phyloP scores from a whole-genome alignment of 2,888 invertebrate species.

The Ormyrus labotus region DNA sequence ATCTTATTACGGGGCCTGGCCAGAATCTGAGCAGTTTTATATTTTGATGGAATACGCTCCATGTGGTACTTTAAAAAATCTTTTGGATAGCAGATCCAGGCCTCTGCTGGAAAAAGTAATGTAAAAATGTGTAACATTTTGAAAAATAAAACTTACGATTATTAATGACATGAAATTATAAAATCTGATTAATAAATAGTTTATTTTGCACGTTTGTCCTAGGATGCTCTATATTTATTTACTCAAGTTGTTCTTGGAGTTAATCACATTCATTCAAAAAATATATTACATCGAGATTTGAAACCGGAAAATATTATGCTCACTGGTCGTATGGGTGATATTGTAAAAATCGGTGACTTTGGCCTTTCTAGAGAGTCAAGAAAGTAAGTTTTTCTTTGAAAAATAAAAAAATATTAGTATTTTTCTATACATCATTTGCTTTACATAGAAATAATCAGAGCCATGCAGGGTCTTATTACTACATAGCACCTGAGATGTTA shows the following conservation, averaged over 20 bases:
- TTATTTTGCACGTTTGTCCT: constrained; percentile 15
- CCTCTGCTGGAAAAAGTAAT: constrained; percentile 68
- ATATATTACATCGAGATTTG: constrained; percentile 89
- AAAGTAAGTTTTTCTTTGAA: constrained; percentile 60
- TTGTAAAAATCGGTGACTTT: constrained; percentile 90
- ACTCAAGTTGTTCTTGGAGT: constrained; percentile 82
- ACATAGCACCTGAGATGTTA: constrained; percentile 90
- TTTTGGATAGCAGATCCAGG: constrained; percentile 77
- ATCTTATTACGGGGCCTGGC: constrained; percentile 70
- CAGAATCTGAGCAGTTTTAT: constrained; percentile 66
- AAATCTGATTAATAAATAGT: constrained; percentile 8
- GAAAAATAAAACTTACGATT: too few relatives aligned
- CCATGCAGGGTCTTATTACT: constrained; percentile 77
- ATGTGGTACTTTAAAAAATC: constrained; percentile 86
- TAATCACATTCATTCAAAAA: constrained; percentile 86
- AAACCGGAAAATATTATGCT: constrained; percentile 91
- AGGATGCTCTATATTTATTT: constrained; percentile 69
- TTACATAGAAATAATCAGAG: constrained; percentile 49
- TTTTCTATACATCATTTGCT: background rate
- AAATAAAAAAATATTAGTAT: too few relatives aligned
- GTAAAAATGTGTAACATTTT: background rate
- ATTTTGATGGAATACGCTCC: constrained; percentile 94
- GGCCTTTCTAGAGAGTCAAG: constrained; percentile 85
- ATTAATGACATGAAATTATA: background rate
- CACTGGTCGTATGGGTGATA: constrained; percentile 81